phyloP scores from a whole-genome alignment of 2,113 vertebrate species.

The Mionectes macconnelli region DNA sequence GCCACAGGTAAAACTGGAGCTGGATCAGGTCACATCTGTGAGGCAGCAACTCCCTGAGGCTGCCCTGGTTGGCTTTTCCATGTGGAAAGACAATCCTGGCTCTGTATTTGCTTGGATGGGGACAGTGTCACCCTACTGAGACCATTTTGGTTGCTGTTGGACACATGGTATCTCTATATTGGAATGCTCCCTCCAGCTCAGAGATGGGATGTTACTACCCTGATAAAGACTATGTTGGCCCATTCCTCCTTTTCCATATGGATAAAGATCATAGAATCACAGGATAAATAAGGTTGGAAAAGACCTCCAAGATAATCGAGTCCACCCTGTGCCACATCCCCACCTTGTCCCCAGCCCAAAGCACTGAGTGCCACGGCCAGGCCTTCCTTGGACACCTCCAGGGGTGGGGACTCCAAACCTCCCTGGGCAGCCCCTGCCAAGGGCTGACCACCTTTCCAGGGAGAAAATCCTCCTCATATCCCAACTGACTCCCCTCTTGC shows the following conservation, averaged over 20 bases:
- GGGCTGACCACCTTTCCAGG: not conserved
- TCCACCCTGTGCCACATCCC: accelerated
- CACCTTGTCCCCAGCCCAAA: not conserved
- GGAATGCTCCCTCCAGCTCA: not conserved
- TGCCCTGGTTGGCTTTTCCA: not conserved
- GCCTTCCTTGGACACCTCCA: not conserved
- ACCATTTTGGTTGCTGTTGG: accelerated
- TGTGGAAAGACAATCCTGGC: not conserved
- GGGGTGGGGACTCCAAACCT: not conserved
- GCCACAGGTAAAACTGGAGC: not conserved
- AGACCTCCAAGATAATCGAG: accelerated
- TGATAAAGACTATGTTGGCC: not conserved
- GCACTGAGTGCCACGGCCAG: not conserved
- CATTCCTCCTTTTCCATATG: not conserved
- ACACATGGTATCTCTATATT: accelerated
- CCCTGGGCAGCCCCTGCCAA: not conserved
- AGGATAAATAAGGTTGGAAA: not conserved
- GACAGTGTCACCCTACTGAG: accelerated
- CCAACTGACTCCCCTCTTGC: accelerated
- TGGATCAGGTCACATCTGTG: not conserved
- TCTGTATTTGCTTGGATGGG: not conserved
- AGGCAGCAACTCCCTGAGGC: not conserved
- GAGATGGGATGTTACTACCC: not conserved
- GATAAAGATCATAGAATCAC: not conserved
- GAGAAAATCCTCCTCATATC: not conserved